Evolutionary conservation across 2,797 vertebrate species (phyloP).

Genomic region (Emys orbicularis): DNA sequence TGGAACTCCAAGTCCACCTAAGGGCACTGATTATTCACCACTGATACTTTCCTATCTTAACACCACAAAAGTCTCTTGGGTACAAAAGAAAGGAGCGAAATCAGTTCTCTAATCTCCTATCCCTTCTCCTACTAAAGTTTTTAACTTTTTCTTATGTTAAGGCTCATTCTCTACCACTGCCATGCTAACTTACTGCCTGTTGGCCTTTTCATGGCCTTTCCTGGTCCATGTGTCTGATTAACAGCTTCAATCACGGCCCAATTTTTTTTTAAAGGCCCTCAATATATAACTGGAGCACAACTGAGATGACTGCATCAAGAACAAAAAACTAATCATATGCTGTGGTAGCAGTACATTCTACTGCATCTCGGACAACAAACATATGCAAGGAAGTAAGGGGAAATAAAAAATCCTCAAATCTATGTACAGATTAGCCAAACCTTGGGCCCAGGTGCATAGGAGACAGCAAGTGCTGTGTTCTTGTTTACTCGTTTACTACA

Average conservation of each 20-base stretch:
- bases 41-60: not conserved
- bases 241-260: not conserved
- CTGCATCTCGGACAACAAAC: not conserved
- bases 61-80: not conserved
- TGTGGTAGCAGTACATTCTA: not conserved
- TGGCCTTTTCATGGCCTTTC: not conserved
- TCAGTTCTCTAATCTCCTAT: not conserved
- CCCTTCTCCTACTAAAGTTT: not conserved
- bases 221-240: not conserved
- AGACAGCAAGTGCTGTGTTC: not conserved
- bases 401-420: not conserved
- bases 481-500: not conserved
- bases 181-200: not conserved
- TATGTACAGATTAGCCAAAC: not conserved
- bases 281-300: not conserved
- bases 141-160: not conserved
- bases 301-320: not conserved
- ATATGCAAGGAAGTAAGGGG: not conserved
- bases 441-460: not conserved
- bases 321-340: not conserved
- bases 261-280: not conserved
- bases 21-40: not conserved
- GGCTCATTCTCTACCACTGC: not conserved
- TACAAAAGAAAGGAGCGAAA: not conserved
- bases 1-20: not conserved